Base-by-base conservation (phyloP, 1,140 invertebrate species). In the Lamellibrachia luymesi region DNA sequence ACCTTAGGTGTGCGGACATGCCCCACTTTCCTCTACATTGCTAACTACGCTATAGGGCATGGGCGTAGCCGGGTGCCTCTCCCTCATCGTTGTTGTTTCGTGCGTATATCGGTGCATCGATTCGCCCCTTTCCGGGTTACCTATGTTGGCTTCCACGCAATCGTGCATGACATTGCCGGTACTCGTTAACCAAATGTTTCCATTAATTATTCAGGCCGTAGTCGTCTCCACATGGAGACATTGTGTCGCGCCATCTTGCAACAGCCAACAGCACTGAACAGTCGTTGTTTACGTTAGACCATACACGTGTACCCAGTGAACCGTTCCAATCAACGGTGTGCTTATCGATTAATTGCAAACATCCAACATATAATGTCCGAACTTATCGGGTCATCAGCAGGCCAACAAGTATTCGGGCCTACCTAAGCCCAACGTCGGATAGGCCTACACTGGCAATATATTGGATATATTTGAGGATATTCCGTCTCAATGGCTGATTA, bases 311-410 rank as follows among this genome's bases (percentile, higher is more conserved):
- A 80, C 64, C 13, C 64, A 80, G 0, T 80, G 64, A 10, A 8
- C 64, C 64, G 17, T 22, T 22, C 64, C 64, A 80, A 80, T 80
- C 25, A 80, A 80, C 64, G 64, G 64, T 17, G 2, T 22, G 64
- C 13, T 80, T 80, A 80, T 80, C 64, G 64, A 80, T 80, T 80
- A 80, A 80, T 80, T 80, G 64, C 64, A 80, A 80, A 80, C 64
- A 80, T 10, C 25, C 64, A 80, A 80, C 64, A 80, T 17, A 80
- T 22, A 22, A 80, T 80, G 25, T 17, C 17, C 64, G 13, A 22
- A 80, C 64, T 80, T 80, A 10, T 80, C 64, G 7, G 7, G 64
- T 8, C 17, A 22, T 22, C 4, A 80, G 38, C 38, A 38, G 38
- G 38, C 38, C 38, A 38, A 38, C 38, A 38, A 38, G 38, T 38